These are phyloP conservation scores for Mareca strepera DNA, from an alignment of 2,797 vertebrate genomes.

Conservation along the genomic window DNA sequence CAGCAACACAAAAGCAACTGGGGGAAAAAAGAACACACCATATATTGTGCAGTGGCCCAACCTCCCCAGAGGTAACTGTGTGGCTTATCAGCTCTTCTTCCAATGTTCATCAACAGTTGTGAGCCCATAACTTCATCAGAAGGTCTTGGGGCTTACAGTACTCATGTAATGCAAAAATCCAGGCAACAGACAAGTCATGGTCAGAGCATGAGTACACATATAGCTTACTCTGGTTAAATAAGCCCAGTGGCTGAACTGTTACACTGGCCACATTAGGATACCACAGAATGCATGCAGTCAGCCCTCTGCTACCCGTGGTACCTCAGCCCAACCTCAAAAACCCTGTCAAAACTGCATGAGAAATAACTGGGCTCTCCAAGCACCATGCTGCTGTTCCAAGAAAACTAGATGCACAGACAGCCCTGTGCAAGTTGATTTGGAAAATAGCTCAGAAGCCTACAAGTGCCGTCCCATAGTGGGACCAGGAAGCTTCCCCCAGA, in stretches of 20 bases:
- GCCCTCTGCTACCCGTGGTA: not conserved
- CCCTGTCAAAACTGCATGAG: not conserved
- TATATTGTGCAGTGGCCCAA: not conserved
- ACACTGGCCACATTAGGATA: not conserved
- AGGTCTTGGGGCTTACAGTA: not conserved
- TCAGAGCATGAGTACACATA: not conserved
- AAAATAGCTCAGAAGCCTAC: not conserved
- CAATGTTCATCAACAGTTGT: not conserved
- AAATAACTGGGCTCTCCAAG: not conserved
- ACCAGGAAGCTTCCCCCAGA: not conserved
- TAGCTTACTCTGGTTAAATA: not conserved
- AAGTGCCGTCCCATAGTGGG: not conserved
- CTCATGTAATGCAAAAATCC: not conserved
- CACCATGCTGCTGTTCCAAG: not conserved
- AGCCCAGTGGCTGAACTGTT: not conserved
- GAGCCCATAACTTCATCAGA: fast-evolving
- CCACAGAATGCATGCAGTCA: not conserved
- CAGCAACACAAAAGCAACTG: not conserved
- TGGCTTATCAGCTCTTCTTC: not conserved
- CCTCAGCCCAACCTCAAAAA: not conserved
- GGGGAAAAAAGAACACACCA: not conserved
- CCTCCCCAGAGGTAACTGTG: not conserved
- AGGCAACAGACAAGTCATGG: not conserved
- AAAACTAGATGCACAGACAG: not conserved
- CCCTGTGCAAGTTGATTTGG: not conserved